These are phyloP conservation scores for Nycticryphes semicollaris DNA, from an alignment of 2,113 vertebrate species.

Conservation along the genomic window DNA sequence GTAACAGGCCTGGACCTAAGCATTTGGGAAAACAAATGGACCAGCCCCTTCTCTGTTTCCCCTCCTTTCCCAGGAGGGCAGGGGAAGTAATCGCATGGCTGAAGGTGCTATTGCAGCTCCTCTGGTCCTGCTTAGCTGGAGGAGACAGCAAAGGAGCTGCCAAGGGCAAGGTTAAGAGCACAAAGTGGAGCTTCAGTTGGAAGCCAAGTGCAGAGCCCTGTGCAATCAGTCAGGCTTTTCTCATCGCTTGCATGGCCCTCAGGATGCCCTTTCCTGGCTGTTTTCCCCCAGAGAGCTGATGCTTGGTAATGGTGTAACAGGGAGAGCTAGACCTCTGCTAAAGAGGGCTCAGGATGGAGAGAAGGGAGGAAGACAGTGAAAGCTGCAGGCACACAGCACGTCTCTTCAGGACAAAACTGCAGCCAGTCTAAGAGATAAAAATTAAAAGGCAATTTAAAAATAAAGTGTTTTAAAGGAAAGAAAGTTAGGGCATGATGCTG, in stretches of 20 bases:
- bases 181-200: neutral
- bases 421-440: neutral
- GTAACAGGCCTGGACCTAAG: neutral
- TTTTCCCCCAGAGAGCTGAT: rapidly evolving
- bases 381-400: neutral
- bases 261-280: neutral
- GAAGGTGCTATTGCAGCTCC: neutral
- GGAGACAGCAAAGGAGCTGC: neutral
- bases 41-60: neutral
- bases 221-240: neutral
- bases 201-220: neutral
- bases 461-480: neutral
- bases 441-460: neutral
- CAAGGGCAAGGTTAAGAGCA: neutral
- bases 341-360: neutral
- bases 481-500: neutral
- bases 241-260: neutral
- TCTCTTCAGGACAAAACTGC: neutral
- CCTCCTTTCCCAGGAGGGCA: neutral
- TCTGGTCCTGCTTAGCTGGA: neutral
- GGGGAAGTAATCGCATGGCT: neutral
- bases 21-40: neutral
- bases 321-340: neutral
- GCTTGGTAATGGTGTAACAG: neutral
- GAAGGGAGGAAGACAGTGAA: neutral